A percentile compares a stretch with the other conserved stretches of the same genome.
These are phyloP conservation scores for Dermolepida albohirtum DNA, from an alignment of 2,888 invertebrate species.

Conservation along the genomic window DNA sequence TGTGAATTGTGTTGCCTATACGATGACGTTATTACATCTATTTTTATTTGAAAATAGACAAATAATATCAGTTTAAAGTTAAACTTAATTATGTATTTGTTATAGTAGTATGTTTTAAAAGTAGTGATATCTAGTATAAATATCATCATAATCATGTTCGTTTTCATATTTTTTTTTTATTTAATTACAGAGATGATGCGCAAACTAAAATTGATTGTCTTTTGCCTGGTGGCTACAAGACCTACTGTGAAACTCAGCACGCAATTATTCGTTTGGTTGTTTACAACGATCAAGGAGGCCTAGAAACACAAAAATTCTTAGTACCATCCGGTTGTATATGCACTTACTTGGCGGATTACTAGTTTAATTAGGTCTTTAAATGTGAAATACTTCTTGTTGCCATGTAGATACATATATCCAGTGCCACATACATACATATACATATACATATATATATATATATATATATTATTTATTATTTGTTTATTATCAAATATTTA, in stretches of 20 bases:
- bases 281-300: slow-evolving; percentile 23
- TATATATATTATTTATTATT: no score
- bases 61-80: no score
- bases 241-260: slow-evolving; percentile 32
- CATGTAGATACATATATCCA: no score
- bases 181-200: slow-evolving; percentile 24
- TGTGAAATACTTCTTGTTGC: no score
- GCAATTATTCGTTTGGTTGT: slow-evolving; percentile 38
- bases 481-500: no score
- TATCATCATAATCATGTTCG: neutral
- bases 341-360: slow-evolving; percentile 2
- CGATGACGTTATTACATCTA: no score
- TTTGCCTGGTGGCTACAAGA: slow-evolving; percentile 18
- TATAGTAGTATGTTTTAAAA: no score
- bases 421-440: no score
- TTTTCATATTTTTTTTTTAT: neutral
- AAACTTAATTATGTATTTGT: no score
- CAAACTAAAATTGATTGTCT: slow-evolving; percentile 11
- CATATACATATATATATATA: no score
- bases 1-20: no score
- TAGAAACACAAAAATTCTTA: slow-evolving; percentile 27
- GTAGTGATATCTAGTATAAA: neutral
- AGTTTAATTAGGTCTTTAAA: neutral
- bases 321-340: slow-evolving; percentile 40
- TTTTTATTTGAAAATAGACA: no score